Conservation (phyloP, 1,140 invertebrate species). For the Gonioctena quinquepunctata region DNA sequence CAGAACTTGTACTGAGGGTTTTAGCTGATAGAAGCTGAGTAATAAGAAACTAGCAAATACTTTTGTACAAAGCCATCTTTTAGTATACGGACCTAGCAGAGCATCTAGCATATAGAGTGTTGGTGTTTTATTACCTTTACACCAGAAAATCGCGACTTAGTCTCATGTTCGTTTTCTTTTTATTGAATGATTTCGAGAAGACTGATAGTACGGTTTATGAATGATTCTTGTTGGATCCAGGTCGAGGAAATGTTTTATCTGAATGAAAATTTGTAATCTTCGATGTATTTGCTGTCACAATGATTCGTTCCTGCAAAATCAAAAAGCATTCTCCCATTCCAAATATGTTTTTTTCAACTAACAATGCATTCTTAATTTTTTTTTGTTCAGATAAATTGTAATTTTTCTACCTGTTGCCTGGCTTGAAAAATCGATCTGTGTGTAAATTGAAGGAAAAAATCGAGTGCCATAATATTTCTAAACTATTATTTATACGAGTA, state of each 20-base stretch:
- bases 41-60: slow-evolving; percentile 29
- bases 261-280: background rate
- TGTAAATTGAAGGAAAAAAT: background rate
- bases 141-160: slow-evolving; percentile 35
- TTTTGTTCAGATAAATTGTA: background rate
- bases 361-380: background rate
- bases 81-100: slow-evolving; percentile 41
- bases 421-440: background rate
- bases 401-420: background rate
- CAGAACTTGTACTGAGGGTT: background rate
- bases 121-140: slow-evolving; percentile 45
- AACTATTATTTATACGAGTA: background rate
- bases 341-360: no score
- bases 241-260: background rate
- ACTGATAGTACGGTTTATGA: slow-evolving; percentile 12
- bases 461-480: background rate
- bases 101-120: slow-evolving; percentile 22
- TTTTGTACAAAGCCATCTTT: slow-evolving; percentile 46
- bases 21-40: slow-evolving; percentile 9
- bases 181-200: slow-evolving; percentile 15
- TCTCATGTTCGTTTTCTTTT: slow-evolving; percentile 23
- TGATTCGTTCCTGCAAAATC: no score
- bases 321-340: no score
- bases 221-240: background rate
- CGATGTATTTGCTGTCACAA: no score